A percentile compares a stretch with the other conserved stretches of the same genome.
These are phyloP conservation scores for Bombus balteatus DNA, from an alignment of 1,140 invertebrate species.

Conservation along the genomic window DNA sequence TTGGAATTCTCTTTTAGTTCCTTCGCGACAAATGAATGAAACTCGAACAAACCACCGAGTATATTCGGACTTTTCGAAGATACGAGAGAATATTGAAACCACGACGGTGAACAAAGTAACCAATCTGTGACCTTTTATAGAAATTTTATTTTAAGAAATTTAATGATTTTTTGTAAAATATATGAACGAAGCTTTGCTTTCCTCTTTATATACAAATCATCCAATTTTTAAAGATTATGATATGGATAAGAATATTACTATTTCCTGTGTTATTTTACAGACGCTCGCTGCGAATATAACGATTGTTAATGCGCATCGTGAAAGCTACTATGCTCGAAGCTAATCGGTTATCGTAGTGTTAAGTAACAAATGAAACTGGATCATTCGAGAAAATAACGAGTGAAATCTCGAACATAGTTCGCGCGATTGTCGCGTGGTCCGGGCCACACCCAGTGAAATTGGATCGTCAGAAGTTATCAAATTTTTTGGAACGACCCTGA, in stretches of 20 bases:
- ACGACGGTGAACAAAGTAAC: too few relatives aligned
- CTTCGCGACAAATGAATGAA: neutral
- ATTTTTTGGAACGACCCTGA: neutral
- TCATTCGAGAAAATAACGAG: neutral
- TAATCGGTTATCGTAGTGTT: neutral
- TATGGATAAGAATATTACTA: too few relatives aligned
- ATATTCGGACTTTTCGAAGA: neutral
- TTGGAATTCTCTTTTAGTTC: neutral
- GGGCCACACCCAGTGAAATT: conserved; percentile 29
- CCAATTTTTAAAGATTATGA: too few relatives aligned
- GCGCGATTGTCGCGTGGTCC: neutral
- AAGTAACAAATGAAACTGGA: neutral
- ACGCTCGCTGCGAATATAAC: neutral
- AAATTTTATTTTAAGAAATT: too few relatives aligned
- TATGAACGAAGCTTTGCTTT: too few relatives aligned
- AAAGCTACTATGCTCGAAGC: neutral
- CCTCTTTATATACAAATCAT: too few relatives aligned
- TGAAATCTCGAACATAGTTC: neutral
- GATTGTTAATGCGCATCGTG: neutral
- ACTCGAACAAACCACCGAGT: too few relatives aligned
- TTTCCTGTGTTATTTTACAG: too few relatives aligned
- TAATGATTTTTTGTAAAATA: too few relatives aligned
- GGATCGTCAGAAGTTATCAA: neutral
- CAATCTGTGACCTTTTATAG: too few relatives aligned
- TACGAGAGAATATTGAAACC: neutral